Conservation (phyloP, 2,888 invertebrate species). For the Polietes domitor region DNA sequence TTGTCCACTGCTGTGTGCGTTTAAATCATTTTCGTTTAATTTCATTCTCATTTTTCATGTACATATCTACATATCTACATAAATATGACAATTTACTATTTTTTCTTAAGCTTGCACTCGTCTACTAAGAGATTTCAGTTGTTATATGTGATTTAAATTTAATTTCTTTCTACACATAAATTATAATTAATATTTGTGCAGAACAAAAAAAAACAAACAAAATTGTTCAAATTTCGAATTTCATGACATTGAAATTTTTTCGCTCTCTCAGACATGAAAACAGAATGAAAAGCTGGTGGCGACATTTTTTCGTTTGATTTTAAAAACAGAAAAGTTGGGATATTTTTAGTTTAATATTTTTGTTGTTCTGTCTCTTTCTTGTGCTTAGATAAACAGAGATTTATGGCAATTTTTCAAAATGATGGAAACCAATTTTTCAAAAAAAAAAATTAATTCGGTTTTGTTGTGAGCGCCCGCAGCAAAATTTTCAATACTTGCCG, state of each 20-base stretch:
- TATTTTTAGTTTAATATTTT: background rate
- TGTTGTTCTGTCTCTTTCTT: background rate
- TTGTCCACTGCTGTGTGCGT: no score
- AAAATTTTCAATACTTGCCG: background rate
- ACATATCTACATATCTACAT: background rate
- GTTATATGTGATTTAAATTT: background rate
- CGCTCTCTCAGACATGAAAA: constrained; percentile 10
- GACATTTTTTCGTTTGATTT: background rate
- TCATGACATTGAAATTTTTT: constrained; percentile 63
- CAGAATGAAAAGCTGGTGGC: background rate
- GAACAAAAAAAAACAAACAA: background rate
- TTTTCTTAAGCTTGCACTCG: no score
- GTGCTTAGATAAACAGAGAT: constrained; percentile 43
- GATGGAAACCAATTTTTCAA: constrained; percentile 51
- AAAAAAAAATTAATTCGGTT: constrained; percentile 11
- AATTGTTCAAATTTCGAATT: background rate
- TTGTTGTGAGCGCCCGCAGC: background rate
- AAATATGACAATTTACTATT: background rate
- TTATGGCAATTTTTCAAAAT: constrained; percentile 53
- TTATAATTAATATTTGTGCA: constrained; percentile 28
- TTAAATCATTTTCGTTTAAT: no score
- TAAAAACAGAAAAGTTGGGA: background rate
- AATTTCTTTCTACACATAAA: constrained; percentile 14
- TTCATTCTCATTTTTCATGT: no score
- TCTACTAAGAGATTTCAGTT: background rate